A percentile compares a stretch with the other conserved stretches of the same genome.
Conservation (phyloP, 1,140 invertebrate species). For the Drosophila repletoides region DNA sequence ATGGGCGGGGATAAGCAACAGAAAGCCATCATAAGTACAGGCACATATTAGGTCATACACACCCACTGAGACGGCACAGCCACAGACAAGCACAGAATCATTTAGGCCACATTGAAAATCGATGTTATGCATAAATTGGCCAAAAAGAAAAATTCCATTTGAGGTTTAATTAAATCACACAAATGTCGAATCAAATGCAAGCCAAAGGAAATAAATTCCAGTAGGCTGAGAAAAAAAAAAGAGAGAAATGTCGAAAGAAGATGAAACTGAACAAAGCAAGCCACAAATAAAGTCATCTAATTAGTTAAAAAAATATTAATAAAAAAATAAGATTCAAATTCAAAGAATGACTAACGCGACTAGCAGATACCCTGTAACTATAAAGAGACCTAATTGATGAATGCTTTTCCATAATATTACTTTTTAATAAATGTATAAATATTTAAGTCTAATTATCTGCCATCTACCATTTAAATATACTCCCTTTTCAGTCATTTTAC, state of each 20-base stretch:
- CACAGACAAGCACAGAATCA: background rate
- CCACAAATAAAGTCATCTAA: slow-evolving; percentile 70
- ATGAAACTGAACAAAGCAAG: background rate
- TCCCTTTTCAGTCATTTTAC: background rate
- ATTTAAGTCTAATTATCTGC: too few relatives aligned
- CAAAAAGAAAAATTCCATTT: slow-evolving; percentile 55
- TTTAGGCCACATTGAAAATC: slow-evolving; percentile 7
- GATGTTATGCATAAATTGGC: slow-evolving; percentile 60
- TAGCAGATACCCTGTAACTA: background rate
- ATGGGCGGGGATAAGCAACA: background rate
- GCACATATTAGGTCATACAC: background rate
- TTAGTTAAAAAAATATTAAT: slow-evolving; percentile 59
- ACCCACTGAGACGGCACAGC: background rate
- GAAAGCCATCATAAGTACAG: background rate
- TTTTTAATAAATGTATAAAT: too few relatives aligned
- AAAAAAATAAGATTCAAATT: background rate
- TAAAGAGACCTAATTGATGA: too few relatives aligned
- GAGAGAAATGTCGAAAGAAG: slow-evolving; percentile 2
- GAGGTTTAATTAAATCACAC: slow-evolving; percentile 76
- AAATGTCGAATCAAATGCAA: slow-evolving; percentile 52
- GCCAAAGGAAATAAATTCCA: slow-evolving; percentile 24
- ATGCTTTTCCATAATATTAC: too few relatives aligned
- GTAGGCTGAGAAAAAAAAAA: background rate
- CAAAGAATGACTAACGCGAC: background rate
- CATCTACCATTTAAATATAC: background rate